Evolutionary conservation across 2,888 invertebrate species (phyloP), one percentile per base, ranked within the genome.

Genomic region (Crossocerus cetratus): DNA sequence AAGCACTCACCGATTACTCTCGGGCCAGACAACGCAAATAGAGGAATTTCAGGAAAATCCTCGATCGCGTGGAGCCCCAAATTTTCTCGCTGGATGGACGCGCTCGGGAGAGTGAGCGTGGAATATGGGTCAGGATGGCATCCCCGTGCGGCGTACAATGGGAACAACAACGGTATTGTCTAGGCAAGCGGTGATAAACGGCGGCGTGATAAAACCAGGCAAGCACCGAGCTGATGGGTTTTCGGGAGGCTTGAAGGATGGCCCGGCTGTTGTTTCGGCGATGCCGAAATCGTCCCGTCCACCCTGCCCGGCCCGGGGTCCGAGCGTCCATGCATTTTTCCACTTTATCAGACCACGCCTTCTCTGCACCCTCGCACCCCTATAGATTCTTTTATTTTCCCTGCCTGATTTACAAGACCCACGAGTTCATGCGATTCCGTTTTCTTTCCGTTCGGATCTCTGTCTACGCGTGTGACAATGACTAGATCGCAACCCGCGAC

Each of bases 151-250:
- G 66, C 53, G 74, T 75, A 81, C 79, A 84, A 83, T 83, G 74
- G 78, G 81, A 80, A 83, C 78, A 84, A 81, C 81, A 78, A 80
- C 81, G 78, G 76, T 77, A 84, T 86, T 86, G 86, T 86, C 84
- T 86, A 82, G 84, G 81, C 83, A 83, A 83, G 76, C 85, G 78
- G 85, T 87, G 87, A 87, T 86, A 86, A 87, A 87, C 86, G 86
- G 84, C 83, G 79, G 76, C 73, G 80, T 83, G 86, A 86, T 87
- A 87, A 87, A 87, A 87, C 84, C 83, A 78, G 74, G 76, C 80
- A 74, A 79, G 78, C 82, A 75, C 78, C 76, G 72, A 71, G 74
- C 80, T 83, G 83, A 77, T 82, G 79, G 76, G 81, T 49, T 81
- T 81, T 82, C 76, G 72, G 79, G 77, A 32, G 80, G 80, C 82